A percentile compares a stretch with the other conserved stretches of the same genome.
phyloP scores from a whole-genome alignment of 2,888 invertebrate species.

The Melanchra persicariae region DNA sequence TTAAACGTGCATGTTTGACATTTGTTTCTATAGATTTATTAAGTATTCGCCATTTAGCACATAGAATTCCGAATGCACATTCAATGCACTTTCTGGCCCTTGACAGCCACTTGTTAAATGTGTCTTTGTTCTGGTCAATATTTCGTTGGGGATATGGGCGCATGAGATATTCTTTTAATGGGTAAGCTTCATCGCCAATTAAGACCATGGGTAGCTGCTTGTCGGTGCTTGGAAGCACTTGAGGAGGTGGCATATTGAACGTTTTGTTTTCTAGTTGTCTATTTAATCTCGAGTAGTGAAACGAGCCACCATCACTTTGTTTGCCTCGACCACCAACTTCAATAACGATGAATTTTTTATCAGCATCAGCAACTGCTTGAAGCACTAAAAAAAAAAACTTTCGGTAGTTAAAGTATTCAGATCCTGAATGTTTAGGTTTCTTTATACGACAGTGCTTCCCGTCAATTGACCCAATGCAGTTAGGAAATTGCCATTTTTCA shows the following conservation, averaged over 20 bases:
- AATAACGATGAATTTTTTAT: constrained; percentile 51
- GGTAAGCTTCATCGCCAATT: constrained; percentile 62
- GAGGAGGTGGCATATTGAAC: constrained; percentile 47
- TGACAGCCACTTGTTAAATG: constrained; percentile 57
- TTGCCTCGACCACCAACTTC: constrained; percentile 57
- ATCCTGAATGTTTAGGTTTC: constrained; percentile 46
- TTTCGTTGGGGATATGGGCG: constrained; percentile 54
- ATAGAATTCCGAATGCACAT: constrained; percentile 62
- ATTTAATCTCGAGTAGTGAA: constrained; percentile 52
- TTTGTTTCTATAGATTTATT: constrained; percentile 48
- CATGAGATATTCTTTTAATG: constrained; percentile 57
- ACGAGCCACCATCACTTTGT: constrained; percentile 56
- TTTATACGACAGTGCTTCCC: constrained; percentile 49
- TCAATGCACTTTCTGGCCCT: constrained; percentile 56
- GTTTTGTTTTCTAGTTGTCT: constrained; percentile 44
- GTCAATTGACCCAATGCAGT: constrained; percentile 48
- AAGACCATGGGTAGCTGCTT: constrained; percentile 51
- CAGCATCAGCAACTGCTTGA: constrained; percentile 53
- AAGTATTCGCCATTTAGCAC: constrained; percentile 65
- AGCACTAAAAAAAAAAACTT: constrained; percentile 51
- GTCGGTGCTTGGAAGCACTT: constrained; percentile 49
- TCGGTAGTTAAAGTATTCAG: constrained; percentile 51
- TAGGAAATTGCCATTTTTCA: constrained; percentile 49
- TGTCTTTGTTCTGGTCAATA: constrained; percentile 31
- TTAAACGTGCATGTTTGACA: constrained; percentile 36